A percentile compares a stretch with the other conserved stretches of the same genome.
Conservation (phyloP, 2,113 vertebrate species). For the Epinephelus moara region DNA sequence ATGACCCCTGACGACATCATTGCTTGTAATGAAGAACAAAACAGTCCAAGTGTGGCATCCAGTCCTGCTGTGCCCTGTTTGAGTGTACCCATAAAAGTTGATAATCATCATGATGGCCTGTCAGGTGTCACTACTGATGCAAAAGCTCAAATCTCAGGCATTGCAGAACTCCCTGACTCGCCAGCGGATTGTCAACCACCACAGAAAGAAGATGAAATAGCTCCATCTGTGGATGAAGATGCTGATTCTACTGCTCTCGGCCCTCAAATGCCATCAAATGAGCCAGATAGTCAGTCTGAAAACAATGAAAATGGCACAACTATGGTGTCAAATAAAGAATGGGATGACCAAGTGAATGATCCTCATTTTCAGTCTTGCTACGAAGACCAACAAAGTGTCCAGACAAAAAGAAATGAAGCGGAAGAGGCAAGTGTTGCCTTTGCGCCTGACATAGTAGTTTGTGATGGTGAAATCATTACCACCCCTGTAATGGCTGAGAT, state of each 20-base stretch:
- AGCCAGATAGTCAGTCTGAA: background rate
- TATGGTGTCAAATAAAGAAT: background rate
- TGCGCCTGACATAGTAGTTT: background rate
- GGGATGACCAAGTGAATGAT: background rate
- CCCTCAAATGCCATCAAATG: background rate
- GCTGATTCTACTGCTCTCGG: background rate
- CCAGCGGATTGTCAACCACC: background rate
- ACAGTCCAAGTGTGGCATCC: background rate
- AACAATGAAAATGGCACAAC: background rate
- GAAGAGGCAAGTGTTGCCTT: background rate
- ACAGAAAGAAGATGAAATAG: conserved; percentile 6
- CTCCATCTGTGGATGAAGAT: conserved; percentile 5
- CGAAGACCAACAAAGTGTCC: background rate
- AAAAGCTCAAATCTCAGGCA: background rate
- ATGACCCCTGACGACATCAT: background rate
- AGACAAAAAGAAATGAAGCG: background rate
- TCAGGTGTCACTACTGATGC: background rate
- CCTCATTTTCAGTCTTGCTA: background rate
- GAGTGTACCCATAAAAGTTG: background rate
- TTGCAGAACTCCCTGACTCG: background rate
- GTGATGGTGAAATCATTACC: background rate
- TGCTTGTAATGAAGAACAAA: background rate
- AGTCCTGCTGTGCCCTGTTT: background rate
- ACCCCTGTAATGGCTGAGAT: background rate
- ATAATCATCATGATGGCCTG: background rate